phyloP scores from a whole-genome alignment of 2,888 invertebrate genomes.

The Rutpela maculata region DNA sequence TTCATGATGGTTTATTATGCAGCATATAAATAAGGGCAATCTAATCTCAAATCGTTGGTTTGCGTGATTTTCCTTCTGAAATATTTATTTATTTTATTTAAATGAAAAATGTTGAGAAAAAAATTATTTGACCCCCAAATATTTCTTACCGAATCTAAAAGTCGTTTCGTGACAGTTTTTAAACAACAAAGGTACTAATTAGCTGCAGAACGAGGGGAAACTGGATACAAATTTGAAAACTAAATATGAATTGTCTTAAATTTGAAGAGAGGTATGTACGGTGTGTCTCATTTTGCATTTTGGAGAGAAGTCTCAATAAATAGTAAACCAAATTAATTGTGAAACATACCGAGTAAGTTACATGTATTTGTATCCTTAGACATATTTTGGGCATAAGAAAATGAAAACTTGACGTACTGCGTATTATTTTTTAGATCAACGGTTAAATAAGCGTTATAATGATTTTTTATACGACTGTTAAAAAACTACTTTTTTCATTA shows the following conservation, averaged over 20 bases:
- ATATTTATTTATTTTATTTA: constrained; percentile 22
- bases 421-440: too few species aligned
- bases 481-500: too few species aligned
- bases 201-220: not conserved
- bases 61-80: constrained; percentile 19
- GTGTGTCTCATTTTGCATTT: too few species aligned
- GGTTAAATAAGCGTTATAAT: too few species aligned
- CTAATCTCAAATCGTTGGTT: constrained; percentile 28
- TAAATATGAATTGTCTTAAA: not conserved
- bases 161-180: not conserved
- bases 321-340: too few species aligned
- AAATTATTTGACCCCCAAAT: not conserved
- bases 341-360: too few species aligned
- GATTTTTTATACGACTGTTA: too few species aligned
- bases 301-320: too few species aligned
- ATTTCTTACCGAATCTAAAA: not conserved
- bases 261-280: not conserved
- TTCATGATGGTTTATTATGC: constrained; percentile 9
- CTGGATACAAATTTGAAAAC: not conserved
- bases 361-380: too few species aligned
- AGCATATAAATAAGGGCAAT: constrained; percentile 8
- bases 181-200: not conserved
- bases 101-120: not conserved
- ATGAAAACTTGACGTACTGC: too few species aligned
- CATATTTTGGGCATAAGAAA: too few species aligned